Conservation (phyloP, 1,140 invertebrate species). For the Temnothorax curvispinosus region DNA sequence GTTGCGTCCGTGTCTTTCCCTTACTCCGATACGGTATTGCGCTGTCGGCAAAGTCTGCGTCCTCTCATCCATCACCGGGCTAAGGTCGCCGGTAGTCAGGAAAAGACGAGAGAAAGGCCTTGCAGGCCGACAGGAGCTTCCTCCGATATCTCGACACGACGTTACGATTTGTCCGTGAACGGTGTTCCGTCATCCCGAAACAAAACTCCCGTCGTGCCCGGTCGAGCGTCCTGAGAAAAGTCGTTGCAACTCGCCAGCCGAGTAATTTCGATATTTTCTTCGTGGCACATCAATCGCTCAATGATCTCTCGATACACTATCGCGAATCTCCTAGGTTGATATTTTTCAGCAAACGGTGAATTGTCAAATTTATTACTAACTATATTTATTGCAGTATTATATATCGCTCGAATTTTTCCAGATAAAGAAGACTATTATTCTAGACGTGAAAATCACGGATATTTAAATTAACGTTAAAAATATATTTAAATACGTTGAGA, state of each 20-base stretch:
- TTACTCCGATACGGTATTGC: slow-evolving; percentile 69
- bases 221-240: slow-evolving; percentile 7
- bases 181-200: slow-evolving; percentile 39
- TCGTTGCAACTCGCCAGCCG: background rate
- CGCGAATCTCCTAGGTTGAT: background rate
- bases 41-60: slow-evolving; percentile 75
- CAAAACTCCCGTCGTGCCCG: slow-evolving; percentile 29
- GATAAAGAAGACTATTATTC: background rate
- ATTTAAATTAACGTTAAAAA: background rate
- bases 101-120: slow-evolving; percentile 42
- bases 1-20: slow-evolving; percentile 66
- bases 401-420: background rate
- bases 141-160: slow-evolving; percentile 52
- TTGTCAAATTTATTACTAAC: background rate
- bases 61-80: slow-evolving; percentile 76
- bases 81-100: slow-evolving; percentile 50
- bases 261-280: slow-evolving; percentile 14
- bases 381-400: background rate
- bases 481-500: background rate
- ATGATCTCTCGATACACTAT: slow-evolving; percentile 7
- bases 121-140: slow-evolving; percentile 52
- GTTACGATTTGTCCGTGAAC: slow-evolving; percentile 63
- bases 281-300: background rate
- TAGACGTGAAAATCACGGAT: background rate
- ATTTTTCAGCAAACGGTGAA: background rate